phyloP scores from a whole-genome alignment of 2,888 invertebrate genomes.

The Dexiosoma caninum region DNA sequence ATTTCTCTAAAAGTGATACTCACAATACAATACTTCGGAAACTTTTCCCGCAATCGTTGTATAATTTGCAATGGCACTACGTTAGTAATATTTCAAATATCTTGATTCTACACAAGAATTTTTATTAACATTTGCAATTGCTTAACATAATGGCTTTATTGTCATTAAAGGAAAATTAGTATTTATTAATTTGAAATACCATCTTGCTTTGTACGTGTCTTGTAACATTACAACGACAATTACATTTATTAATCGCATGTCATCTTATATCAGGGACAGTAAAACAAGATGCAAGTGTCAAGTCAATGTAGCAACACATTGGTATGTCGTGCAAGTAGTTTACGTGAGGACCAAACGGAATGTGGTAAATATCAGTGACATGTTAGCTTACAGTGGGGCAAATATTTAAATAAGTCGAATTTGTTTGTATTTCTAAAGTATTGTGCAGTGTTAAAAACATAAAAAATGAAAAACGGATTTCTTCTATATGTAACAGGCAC shows the following conservation, averaged over 20 bases:
- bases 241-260: slow-evolving; percentile 33
- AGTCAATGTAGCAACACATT: slow-evolving; percentile 24
- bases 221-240: slow-evolving; percentile 22
- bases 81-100: neutral
- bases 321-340: slow-evolving; percentile 6
- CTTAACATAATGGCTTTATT: neutral
- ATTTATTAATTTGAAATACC: slow-evolving; percentile 21
- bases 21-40: no score
- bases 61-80: neutral
- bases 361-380: neutral
- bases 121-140: neutral
- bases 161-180: slow-evolving; percentile 26
- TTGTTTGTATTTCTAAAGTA: no score
- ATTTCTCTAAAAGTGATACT: no score
- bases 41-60: no score
- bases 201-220: slow-evolving; percentile 10
- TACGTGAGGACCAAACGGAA: neutral
- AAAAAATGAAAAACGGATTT: no score
- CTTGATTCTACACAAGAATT: neutral
- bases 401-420: neutral
- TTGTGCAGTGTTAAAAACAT: no score
- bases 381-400: neutral
- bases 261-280: slow-evolving; percentile 19
- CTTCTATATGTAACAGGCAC: no score
- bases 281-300: slow-evolving; percentile 38